Conservation (phyloP, 2,888 invertebrate genomes). For the Barypeithes pellucidus region DNA sequence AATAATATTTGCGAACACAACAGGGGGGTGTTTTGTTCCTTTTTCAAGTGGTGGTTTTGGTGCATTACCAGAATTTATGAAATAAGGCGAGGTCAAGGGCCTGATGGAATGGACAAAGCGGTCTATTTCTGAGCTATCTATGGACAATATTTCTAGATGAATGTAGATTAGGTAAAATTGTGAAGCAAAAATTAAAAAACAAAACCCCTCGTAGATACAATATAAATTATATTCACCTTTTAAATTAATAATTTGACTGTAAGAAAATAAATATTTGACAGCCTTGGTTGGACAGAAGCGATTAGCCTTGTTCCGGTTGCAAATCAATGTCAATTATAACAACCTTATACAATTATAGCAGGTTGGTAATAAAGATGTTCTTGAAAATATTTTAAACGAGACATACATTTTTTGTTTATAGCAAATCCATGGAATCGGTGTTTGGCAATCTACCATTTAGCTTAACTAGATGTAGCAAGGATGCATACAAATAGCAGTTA, state of each 20-base stretch:
- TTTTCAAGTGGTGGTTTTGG: constrained; percentile 24
- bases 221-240: not conserved
- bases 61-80: constrained; percentile 1
- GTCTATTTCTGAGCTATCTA: not conserved
- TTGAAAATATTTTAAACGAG: not conserved
- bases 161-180: too few relatives aligned
- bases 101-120: not conserved
- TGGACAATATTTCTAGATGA: not conserved
- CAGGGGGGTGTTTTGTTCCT: constrained; percentile 32
- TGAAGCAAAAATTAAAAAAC: not conserved
- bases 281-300: constrained; percentile 1
- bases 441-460: not conserved
- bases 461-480: not conserved
- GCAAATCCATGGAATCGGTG: not conserved
- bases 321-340: constrained; percentile 14
- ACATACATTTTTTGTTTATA: constrained; percentile 1
- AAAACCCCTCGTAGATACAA: not conserved
- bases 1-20: constrained; percentile 59
- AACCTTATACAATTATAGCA: not conserved
- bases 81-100: not conserved
- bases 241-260: not conserved
- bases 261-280: constrained; percentile 6
- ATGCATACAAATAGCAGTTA: not conserved
- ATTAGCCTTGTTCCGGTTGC: constrained; percentile 3
- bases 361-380: constrained; percentile 10